Conservation (phyloP, 2,888 invertebrate species). For the Eupithecia exiguata region DNA sequence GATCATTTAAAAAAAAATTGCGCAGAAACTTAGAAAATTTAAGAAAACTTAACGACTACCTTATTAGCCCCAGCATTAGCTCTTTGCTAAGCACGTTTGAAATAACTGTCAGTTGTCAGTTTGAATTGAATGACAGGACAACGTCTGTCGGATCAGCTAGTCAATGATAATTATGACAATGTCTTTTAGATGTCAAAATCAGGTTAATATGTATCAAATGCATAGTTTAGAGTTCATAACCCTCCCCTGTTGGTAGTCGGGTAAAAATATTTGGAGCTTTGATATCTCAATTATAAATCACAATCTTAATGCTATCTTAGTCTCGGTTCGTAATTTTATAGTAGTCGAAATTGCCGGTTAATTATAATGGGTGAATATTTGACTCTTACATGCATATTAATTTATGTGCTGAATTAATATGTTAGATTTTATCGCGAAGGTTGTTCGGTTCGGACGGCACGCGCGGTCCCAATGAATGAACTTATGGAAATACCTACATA, state of each 20-base stretch:
- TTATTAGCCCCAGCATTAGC: too few species aligned
- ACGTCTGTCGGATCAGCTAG: too few species aligned
- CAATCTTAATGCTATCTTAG: constrained; percentile 17
- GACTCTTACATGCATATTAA: constrained; percentile 55
- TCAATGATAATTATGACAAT: not conserved
- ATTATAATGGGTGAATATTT: constrained; percentile 55
- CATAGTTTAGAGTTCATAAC: too few species aligned
- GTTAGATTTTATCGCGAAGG: constrained; percentile 58
- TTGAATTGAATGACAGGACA: too few species aligned
- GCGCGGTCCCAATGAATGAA: constrained; percentile 20
- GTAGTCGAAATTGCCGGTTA: constrained; percentile 49
- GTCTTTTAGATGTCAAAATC: not conserved
- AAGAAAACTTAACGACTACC: too few species aligned
- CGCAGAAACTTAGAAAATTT: too few species aligned
- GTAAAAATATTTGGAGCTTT: not conserved
- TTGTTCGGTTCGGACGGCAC: constrained; percentile 37
- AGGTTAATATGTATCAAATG: not conserved
- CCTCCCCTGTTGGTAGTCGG: too few species aligned
- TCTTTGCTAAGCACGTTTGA: too few species aligned
- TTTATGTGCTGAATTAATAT: constrained; percentile 59
- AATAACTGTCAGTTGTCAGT: too few species aligned
- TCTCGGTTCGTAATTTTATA: constrained; percentile 40
- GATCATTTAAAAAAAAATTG: too few species aligned
- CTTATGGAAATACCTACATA: constrained; percentile 5
- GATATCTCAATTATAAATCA: constrained; percentile 19